Base-by-base conservation (phyloP, 2,888 invertebrate genomes). In the Trichacis sp. region DNA sequence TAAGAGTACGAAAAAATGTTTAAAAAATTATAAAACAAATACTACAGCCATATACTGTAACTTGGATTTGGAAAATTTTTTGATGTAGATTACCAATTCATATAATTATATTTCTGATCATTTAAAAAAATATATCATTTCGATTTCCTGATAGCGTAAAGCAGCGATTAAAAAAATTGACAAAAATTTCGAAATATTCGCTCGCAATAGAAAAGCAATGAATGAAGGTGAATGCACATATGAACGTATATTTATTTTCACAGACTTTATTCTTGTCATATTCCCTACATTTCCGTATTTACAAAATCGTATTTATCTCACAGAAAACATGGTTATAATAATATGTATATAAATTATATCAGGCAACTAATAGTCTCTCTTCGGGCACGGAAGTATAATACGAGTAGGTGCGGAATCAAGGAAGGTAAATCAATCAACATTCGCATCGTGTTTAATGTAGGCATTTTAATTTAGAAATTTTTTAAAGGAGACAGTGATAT, bases 401-500 rank as follows among this genome's bases (percentile, higher is more conserved):
- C 50, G 60, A 60, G 29, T 46, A 38, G 14, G 52, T 63, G 56
- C 55, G 54, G 67, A 63, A 42, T 53, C 36, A 51, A 61, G 69
- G 67, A 59, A 59, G 64, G 69, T 45, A 64, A 49, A 67, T 61
- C 42, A 66, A 69, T 64, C 55, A 71, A 69, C 64, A 51, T 56
- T 69, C 57, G 49, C 49, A 56, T 63, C 49, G 52, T 68, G 74
- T 78, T 86, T 84, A 86, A 86, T 87, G 87, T 87, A 88, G 87
- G 86, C 83, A 86, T 82, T 86, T 85, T 87, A 90, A 90, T 91
- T 91, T 91, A 91, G 90, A 91, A 91, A 91, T 90, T 87, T 87
- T 88, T 90, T 88, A 90, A 89, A 89, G 89, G 90, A 90, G 90
- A 90, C 89, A 89, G 90, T 90, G 89, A 90, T 90, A 90, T 90